Evolutionary conservation across 2,888 invertebrate species (phyloP), one percentile per base, ranked within the genome.

Genomic region (Drosophila percnosoma): DNA sequence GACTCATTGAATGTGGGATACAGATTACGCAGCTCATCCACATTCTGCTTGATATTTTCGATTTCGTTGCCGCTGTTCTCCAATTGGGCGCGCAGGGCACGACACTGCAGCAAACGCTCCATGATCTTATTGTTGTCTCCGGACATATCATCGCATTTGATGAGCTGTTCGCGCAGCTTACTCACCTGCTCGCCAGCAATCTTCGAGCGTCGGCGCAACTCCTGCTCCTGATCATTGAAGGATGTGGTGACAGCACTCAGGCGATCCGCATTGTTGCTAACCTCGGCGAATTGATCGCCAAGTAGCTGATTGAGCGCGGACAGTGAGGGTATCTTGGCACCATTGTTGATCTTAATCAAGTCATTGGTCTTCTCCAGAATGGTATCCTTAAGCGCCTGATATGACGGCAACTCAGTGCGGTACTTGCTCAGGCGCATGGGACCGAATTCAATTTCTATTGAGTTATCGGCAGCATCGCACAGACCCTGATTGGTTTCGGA

Each of bases 131-230:
- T 94, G 87, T 98, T 97, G 81, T 97, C 97, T 0, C 98, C 98
- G 4, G 97, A 96, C 93, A 97, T 95, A 89, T 98, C 98, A 91
- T 98, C 98, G 90, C 97, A 98, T 92, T 97, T 96, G 49, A 97
- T 96, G n/a, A 98, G 95, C 49, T 96, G 95, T 90, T 98, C 97
- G 24, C 97, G 95, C 27, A 97, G 94, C 91, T 95, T 95, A 21
- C 96, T 95, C 0, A 98, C 94, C 72, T 94, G 94, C 71, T 96
- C 96, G 6, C 96, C 95, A 0, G 95, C 94, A 7, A 93, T 93
- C 93, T 97, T 97, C 24, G 97, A 95, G 31, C 95, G 95, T 54
- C 95, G 94, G 77, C 96, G 95, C 8, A 98, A 94, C 64, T 94
- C 94, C 74, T 95, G 95, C 91, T 98, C 97, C 89, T 96, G 95